phyloP scores from a whole-genome alignment of 1,140 invertebrate genomes.

The Xylocopa sonorina region DNA sequence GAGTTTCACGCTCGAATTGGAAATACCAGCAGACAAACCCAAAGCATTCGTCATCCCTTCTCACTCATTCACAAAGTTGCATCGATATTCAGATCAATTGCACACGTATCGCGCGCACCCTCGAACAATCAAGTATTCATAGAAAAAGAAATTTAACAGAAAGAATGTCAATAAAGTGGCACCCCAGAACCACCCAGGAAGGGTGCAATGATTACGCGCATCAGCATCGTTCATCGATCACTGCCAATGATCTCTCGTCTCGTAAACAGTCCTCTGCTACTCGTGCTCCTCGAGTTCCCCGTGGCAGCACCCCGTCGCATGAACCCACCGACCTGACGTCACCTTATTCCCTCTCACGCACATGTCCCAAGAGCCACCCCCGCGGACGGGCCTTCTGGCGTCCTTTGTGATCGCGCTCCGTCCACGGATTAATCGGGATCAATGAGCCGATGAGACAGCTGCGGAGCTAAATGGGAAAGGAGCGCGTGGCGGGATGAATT shows the following conservation, averaged over 20 bases:
- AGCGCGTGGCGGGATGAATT: not conserved
- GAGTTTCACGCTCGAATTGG: too few species aligned
- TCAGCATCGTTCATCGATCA: not conserved
- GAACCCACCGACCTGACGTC: conserved; percentile 50
- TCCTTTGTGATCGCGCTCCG: conserved; percentile 53
- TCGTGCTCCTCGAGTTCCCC: not conserved
- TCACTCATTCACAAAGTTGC: too few species aligned
- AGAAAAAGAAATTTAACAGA: too few species aligned
- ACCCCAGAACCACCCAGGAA: not conserved
- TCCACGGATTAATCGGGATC: conserved; percentile 57
- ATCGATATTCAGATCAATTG: too few species aligned
- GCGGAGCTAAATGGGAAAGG: conserved; percentile 54
- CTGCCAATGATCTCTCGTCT: not conserved
- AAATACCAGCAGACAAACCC: too few species aligned
- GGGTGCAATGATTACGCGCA: not conserved
- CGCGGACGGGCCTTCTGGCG: conserved; percentile 3
- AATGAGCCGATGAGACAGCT: conserved; percentile 60
- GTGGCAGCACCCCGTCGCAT: conserved; percentile 7
- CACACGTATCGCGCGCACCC: too few species aligned
- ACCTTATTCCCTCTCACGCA: conserved; percentile 32
- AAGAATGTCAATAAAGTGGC: too few species aligned
- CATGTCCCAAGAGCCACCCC: conserved; percentile 40
- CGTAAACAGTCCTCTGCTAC: not conserved
- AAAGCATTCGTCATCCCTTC: too few species aligned
- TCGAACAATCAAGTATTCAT: too few species aligned